Evolutionary conservation across 2,113 vertebrate genomes (phyloP), one percentile per base, ranked within the genome.

Genomic region (Lampris incognitus): DNA sequence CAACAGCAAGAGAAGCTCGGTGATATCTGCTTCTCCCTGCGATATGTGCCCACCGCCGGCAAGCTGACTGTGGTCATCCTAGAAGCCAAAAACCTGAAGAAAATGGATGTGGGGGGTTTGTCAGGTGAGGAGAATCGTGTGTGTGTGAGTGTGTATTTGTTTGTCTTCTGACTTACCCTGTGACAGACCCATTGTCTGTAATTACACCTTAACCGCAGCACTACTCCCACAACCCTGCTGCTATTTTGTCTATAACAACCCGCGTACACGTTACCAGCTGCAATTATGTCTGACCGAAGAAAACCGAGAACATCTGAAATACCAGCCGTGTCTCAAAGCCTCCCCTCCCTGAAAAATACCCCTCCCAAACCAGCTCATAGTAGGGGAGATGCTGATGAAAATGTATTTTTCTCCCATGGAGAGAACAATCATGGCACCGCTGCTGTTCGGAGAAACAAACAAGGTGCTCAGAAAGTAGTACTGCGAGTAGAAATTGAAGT

Each of bases 41-140:
- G 98, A 65, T 99, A 99, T 0, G 98, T 99, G 36, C 98, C 98
- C 72, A 99, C 98, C 13, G 98, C 98, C 50, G 98, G 98, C 69
- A 99, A 99, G 81, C 94, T 99, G 92, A 99, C 98, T 39, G 98
- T 99, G 42, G 97, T 99, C 90, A 92, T 99, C 81, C 95, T 99
- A 62, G 98, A 99, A 91, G 98, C 98, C 36, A 99, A 99, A 91
- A 99, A 99, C 93, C 95, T 99, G 93, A 98, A 99, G 94, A 99
- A 98, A 92, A 99, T 99, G 98, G 98, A 99, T 39, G 98, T 99
- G 1, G 98, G 98, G 75, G 98, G 98, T 67, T 93, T 99, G 89
- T 99, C 97, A 93, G 98, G 98, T 99, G 93, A 84, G 91, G 83
- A 81, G 57, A 71, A 66, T 10, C 68, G 60, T 59, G 57, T 50